phyloP scores from a whole-genome alignment of 1,140 invertebrate genomes.

The Zaprionus kolodkinae region DNA sequence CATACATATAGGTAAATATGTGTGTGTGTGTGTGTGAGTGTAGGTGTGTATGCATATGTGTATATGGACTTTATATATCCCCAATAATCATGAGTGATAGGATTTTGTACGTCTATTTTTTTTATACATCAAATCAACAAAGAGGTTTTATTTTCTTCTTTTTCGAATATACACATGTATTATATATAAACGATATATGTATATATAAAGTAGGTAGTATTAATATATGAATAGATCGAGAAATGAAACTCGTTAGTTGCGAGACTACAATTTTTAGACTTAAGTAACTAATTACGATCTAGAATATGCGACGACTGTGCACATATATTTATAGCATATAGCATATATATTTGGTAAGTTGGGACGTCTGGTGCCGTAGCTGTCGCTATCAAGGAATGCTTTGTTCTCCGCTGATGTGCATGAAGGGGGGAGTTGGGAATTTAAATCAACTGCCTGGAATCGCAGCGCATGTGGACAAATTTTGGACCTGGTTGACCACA shows the following conservation, averaged over 20 bases:
- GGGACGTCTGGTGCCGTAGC: constrained; percentile 55
- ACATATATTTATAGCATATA: constrained; percentile 50
- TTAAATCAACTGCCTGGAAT: constrained; percentile 60
- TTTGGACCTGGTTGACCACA: constrained; percentile 66
- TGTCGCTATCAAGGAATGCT: constrained; percentile 55
- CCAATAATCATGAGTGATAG: constrained; percentile 71
- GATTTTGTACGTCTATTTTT: constrained; percentile 53
- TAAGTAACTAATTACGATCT: constrained; percentile 65
- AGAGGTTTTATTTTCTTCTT: constrained; percentile 28
- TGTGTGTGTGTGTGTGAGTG: constrained; percentile 13
- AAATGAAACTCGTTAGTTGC: constrained; percentile 59
- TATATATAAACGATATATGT: background rate
- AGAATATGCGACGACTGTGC: constrained; percentile 59
- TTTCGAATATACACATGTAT: constrained; percentile 18
- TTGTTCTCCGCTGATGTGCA: constrained; percentile 11
- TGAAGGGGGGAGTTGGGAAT: background rate
- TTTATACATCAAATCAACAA: constrained; percentile 68
- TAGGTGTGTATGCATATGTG: background rate
- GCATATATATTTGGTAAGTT: constrained; percentile 72
- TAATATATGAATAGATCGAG: constrained; percentile 39
- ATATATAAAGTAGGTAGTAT: background rate
- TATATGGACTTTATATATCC: constrained; percentile 53
- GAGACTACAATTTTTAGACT: constrained; percentile 56
- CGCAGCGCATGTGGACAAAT: constrained; percentile 46
- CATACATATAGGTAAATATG: constrained; percentile 16